A percentile compares a stretch with the other conserved stretches of the same genome.
Evolutionary conservation across 2,888 invertebrate species (phyloP).

Genomic region (Trachelus troglodyta): DNA sequence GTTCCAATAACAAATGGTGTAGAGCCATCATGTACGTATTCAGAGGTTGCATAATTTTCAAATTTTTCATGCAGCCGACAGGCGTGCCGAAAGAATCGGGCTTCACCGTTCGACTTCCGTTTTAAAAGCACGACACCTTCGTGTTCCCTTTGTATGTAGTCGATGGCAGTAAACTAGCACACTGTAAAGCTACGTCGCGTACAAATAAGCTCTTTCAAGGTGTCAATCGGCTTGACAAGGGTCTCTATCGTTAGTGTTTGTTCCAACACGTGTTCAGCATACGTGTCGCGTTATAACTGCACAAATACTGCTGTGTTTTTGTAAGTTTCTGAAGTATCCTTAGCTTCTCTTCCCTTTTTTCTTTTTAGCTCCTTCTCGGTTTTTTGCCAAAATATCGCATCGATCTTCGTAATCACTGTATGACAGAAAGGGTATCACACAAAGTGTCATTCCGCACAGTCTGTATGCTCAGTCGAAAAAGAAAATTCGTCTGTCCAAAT

Average conservation of each 20-base stretch:
- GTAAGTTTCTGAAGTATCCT: neutral
- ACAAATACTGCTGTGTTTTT: neutral
- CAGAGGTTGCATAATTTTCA: constrained; percentile 32
- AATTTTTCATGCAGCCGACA: constrained; percentile 29
- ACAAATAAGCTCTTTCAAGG: constrained; percentile 34
- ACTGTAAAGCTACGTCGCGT: neutral
- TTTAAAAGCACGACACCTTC: neutral
- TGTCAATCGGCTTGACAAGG: constrained; percentile 38
- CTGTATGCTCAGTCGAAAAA: neutral
- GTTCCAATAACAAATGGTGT: neutral
- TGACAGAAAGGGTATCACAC: neutral
- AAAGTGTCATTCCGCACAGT: neutral
- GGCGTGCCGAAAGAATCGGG: constrained; percentile 18
- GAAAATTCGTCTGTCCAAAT: neutral
- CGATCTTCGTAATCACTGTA: neutral
- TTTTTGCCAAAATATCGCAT: neutral
- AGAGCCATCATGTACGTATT: neutral
- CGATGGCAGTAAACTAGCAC: neutral
- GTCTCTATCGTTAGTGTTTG: constrained; percentile 28
- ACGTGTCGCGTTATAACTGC: neutral
- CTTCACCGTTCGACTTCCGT: constrained; percentile 24
- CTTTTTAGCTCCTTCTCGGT: neutral
- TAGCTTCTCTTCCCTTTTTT: neutral
- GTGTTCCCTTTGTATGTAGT: neutral
- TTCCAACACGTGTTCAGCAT: constrained; percentile 19